Conservation (phyloP, 2,113 vertebrate species). For the Sinocyclocheilus maitianheensis region DNA sequence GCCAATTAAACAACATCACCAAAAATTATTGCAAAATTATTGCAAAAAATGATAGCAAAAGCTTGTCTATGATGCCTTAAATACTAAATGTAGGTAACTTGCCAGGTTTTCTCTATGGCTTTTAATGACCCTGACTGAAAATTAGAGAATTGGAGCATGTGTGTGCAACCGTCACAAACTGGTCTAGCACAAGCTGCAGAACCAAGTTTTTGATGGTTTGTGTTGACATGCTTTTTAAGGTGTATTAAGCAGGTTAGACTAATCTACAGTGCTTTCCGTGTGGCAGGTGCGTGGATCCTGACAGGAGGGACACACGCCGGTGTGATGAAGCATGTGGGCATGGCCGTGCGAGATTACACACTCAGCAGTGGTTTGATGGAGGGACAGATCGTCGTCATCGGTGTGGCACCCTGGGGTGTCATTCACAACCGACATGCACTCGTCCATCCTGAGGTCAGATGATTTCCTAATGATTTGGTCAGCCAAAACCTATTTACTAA, state of each 20-base stretch:
- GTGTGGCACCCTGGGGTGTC: constrained; percentile 92
- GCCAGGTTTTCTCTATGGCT: background rate
- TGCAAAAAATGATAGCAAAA: background rate
- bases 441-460: constrained; percentile 66
- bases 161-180: background rate
- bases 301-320: constrained; percentile 90
- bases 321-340: constrained; percentile 96
- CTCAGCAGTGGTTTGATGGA: constrained; percentile 79
- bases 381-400: constrained; percentile 84
- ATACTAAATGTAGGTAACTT: background rate
- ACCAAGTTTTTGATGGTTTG: background rate
- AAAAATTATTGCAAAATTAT: background rate
- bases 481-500: too few species aligned
- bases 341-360: constrained; percentile 84
- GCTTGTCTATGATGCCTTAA: background rate
- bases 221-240: background rate
- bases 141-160: background rate
- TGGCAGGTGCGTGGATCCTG: constrained; percentile 93
- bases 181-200: background rate
- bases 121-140: background rate
- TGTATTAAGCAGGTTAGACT: too few species aligned
- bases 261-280: constrained; percentile 30
- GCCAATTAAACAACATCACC: background rate
- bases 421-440: constrained; percentile 84
- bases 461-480: too few species aligned